These are phyloP conservation scores for Chrysolina oricalcia DNA, from an alignment of 2,888 invertebrate genomes.

Conservation along the genomic window DNA sequence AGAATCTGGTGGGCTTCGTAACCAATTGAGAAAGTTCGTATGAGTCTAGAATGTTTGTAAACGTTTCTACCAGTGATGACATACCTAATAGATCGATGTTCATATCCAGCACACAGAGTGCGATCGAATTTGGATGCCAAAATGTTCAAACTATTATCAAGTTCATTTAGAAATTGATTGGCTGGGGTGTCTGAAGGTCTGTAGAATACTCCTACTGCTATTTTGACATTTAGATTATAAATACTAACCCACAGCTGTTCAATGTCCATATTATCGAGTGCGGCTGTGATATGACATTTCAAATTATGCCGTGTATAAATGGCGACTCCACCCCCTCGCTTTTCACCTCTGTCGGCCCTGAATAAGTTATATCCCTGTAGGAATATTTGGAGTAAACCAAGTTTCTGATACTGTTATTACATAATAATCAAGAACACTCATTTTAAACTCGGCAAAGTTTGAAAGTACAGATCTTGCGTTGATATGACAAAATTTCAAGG, in stretches of 20 bases:
- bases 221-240: too few relatives aligned
- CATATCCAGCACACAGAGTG: slow-evolving; percentile 18
- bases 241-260: slow-evolving; percentile 11
- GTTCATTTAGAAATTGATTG: not conserved
- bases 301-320: too few relatives aligned
- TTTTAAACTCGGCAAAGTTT: too few relatives aligned
- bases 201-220: too few relatives aligned
- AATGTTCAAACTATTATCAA: slow-evolving; percentile 12
- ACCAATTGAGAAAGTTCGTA: too few relatives aligned
- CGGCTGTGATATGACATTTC: not conserved
- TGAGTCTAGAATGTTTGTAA: too few relatives aligned
- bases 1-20: too few relatives aligned
- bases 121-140: not conserved
- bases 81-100: slow-evolving; percentile 11
- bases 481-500: too few relatives aligned
- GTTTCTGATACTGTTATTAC: slow-evolving; percentile 16
- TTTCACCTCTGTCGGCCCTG: too few relatives aligned
- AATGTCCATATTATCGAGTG: not conserved
- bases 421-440: too few relatives aligned
- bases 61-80: not conserved
- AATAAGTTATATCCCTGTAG: not conserved
- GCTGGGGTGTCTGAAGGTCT: too few relatives aligned
- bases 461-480: too few relatives aligned
- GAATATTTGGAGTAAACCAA: not conserved
- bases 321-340: not conserved